phyloP scores from a whole-genome alignment of 2,888 invertebrate genomes.

The Norana najaformis region DNA sequence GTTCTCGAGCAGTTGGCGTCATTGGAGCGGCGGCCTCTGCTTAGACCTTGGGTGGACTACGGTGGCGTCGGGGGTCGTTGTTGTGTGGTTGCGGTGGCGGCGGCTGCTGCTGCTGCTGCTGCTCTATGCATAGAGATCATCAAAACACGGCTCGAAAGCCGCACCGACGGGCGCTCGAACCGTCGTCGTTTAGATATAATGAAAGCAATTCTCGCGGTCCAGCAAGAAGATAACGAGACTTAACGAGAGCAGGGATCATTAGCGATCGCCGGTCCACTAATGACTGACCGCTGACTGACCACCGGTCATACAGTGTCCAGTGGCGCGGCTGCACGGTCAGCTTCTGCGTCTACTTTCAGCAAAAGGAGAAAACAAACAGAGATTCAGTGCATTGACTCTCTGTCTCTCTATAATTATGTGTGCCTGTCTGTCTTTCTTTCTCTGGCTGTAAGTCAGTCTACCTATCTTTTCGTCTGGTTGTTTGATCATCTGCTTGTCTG shows the following conservation, averaged over 20 bases:
- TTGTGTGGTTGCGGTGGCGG: background rate
- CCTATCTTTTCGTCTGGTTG: background rate
- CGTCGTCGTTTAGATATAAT: constrained; percentile 24
- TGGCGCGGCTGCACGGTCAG: constrained; percentile 16
- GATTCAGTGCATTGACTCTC: background rate
- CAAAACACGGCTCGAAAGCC: constrained; percentile 19
- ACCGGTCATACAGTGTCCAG: constrained; percentile 9
- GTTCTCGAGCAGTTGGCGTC: background rate
- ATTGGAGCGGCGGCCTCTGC: background rate
- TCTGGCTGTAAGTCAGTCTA: background rate
- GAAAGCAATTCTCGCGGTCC: constrained; percentile 27
- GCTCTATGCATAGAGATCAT: constrained; percentile 18
- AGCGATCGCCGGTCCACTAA: constrained; percentile 19
- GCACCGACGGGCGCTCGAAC: background rate
- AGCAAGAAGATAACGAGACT: constrained; percentile 23
- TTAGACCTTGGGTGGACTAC: constrained; percentile 8
- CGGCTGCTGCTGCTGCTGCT: background rate
- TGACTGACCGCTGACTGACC: constrained; percentile 8
- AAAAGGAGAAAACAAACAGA: constrained; percentile 20
- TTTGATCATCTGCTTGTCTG: background rate
- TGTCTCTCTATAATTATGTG: too few species aligned
- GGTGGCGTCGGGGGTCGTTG: background rate
- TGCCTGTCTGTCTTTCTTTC: background rate
- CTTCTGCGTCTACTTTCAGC: background rate
- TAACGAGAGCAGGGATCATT: constrained; percentile 26